Percentiles rank a stretch among this genome's conserved stretches.
These are phyloP conservation scores for Sesia apiformis DNA, from an alignment of 2,888 invertebrate species.

Conservation along the genomic window DNA sequence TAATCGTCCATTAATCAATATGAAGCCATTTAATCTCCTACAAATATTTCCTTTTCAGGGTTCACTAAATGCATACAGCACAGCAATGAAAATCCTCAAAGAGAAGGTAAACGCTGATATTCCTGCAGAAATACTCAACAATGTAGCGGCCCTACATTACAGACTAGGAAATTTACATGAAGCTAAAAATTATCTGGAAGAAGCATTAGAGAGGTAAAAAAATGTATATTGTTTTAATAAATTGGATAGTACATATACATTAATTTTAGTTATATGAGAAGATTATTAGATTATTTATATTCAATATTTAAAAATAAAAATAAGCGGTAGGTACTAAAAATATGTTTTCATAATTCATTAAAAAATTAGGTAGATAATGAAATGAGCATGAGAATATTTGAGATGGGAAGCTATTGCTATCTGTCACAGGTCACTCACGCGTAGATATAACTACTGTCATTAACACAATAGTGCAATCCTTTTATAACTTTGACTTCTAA, in stretches of 20 bases:
- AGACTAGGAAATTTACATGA: slow-evolving; percentile 90
- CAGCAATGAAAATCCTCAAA: slow-evolving; percentile 92
- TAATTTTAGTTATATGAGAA: neutral
- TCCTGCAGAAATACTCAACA: slow-evolving; percentile 98
- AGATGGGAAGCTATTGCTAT: no score
- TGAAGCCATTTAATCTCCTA: no score
- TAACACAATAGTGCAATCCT: no score
- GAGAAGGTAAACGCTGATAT: slow-evolving; percentile 96
- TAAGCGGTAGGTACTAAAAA: no score
- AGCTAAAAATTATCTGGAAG: slow-evolving; percentile 89
- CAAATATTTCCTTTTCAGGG: slow-evolving; percentile 58
- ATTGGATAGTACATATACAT: neutral
- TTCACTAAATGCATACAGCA: slow-evolving; percentile 93
- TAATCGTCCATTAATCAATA: no score
- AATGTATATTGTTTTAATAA: neutral
- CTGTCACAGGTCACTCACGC: no score
- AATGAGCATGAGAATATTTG: no score
- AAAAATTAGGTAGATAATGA: no score
- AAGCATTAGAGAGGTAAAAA: slow-evolving; percentile 79
- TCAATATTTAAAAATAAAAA: neutral
- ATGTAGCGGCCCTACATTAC: slow-evolving; percentile 95
- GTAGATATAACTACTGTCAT: no score
- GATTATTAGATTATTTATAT: neutral
- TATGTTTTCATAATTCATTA: no score
- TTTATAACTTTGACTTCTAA: no score